Percentiles rank a stretch among this genome's conserved stretches.
Conservation (phyloP, 2,113 vertebrate genomes). For the Leucoraja erinaceus region DNA sequence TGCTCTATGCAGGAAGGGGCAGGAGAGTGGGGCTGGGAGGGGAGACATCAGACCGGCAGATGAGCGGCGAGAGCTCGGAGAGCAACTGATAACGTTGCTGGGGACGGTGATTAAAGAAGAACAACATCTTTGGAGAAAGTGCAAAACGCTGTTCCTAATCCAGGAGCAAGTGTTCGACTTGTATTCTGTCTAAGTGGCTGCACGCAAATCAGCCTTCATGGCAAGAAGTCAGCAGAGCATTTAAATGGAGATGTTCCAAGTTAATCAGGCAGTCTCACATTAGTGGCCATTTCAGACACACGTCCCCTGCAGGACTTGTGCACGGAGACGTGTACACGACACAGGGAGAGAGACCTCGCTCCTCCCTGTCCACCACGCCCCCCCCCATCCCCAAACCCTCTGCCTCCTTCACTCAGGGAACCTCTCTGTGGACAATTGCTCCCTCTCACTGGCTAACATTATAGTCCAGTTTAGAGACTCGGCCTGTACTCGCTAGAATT, state of each 20-base stretch:
- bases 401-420: no score
- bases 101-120: neutral
- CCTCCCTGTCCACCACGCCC: no score
- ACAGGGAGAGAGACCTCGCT: no score
- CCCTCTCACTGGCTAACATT: no score
- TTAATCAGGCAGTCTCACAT: conserved; percentile 32
- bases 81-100: neutral
- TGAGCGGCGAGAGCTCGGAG: no score
- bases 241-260: conserved; percentile 22
- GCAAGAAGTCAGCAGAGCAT: conserved; percentile 20
- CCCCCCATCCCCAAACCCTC: neutral
- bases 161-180: conserved; percentile 10
- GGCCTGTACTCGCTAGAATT: no score
- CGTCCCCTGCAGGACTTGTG: neutral
- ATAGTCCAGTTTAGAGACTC: no score
- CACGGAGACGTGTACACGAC: neutral
- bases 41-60: no score
- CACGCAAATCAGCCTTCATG: conserved; percentile 18
- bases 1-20: no score
- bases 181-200: conserved; percentile 19
- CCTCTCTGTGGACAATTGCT: neutral
- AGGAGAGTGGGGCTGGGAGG: no score
- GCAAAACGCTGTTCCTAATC: conserved; percentile 5
- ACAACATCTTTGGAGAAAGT: conserved; percentile 11
- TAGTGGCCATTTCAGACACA: neutral